Evolutionary conservation across 2,797 vertebrate genomes (phyloP).

Genomic region (Neopelma chrysocephalum): DNA sequence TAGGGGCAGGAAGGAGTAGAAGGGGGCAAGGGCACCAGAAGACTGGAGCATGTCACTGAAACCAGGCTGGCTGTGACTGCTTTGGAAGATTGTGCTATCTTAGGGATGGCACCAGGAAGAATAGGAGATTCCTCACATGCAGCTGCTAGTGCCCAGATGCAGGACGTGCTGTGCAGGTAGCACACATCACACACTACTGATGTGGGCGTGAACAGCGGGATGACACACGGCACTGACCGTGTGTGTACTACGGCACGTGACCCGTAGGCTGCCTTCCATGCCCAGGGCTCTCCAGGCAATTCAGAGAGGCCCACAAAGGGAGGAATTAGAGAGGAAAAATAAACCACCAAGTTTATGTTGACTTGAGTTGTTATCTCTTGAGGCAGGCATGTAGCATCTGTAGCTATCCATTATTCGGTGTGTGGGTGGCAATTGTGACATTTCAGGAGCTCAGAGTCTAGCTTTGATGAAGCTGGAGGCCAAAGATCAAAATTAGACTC

Average conservation of each 20-base stretch:
- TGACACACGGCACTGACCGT: rapidly evolving
- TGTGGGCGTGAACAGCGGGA: not conserved
- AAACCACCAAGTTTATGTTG: not conserved
- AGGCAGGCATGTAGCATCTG: not conserved
- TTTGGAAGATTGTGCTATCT: not conserved
- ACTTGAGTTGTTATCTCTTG: not conserved
- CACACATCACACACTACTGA: rapidly evolving
- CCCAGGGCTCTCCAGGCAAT: not conserved
- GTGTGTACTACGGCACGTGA: rapidly evolving
- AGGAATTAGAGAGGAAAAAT: not conserved
- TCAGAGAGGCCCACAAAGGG: not conserved
- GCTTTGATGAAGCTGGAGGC: not conserved
- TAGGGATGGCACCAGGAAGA: not conserved
- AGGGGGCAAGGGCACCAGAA: not conserved
- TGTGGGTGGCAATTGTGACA: constrained; percentile 8
- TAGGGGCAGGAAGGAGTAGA: not conserved
- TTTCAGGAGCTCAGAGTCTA: constrained; percentile 30
- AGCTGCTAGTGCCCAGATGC: not conserved
- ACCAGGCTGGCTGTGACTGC: not conserved
- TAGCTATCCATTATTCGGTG: not conserved
- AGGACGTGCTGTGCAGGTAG: rapidly evolving
- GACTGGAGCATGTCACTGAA: not conserved
- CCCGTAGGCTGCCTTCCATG: not conserved
- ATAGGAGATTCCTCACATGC: not conserved
- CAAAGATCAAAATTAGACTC: constrained; percentile 22